Base-by-base conservation (phyloP, 2,113 vertebrate genomes). In the Trochalopteron elliotii region DNA sequence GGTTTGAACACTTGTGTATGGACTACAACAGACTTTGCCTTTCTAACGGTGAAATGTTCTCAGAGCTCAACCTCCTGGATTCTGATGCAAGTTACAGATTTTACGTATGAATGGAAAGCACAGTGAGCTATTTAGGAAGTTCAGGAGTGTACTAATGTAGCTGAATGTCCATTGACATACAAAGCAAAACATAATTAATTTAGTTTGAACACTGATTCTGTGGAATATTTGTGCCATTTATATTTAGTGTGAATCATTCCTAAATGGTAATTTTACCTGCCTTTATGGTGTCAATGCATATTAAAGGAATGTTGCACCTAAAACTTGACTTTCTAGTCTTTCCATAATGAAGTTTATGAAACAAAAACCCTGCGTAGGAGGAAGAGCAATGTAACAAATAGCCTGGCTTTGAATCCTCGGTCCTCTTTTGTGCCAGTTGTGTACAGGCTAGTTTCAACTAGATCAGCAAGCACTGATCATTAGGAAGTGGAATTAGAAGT, bases 321-420 rank as follows among this genome's bases (percentile, higher is more conserved):
- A 30, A 82, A 59, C 31, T 25, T 65, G 21, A 53, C 42, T 79
- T 87, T 45, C 22, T 67, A 70, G 27, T 69, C 27, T 55, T 91
- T 77, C 3, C 12, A 61, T 19, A 69, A 77, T 39, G 11, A 63
- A 3, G 2, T 56, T 81, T 60, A 47, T 35, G 8, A 68, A 76
- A 55, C 2, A 60, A 79, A 79, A 42, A 1, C 0, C 4, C 2
- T 10, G 22, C 70, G 15, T 6, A 50, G 33, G 6, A 35, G 11
- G 18, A 84, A 65, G 27, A 61, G 5, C 9, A 55, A 31, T 53
- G 23, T 14, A 23, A 28, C 4, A 69, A 42, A 33, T 5, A 69
- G 5, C 2, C 14, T 83, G 24, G 15, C 15, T 35, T 2, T 87
- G 15, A 89, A 57, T 49, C 21, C 4, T 57, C 24, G 40, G 2